Evolutionary conservation across 2,888 invertebrate species (phyloP), one percentile per base, ranked within the genome.

Genomic region (Leucophora obtusa): DNA sequence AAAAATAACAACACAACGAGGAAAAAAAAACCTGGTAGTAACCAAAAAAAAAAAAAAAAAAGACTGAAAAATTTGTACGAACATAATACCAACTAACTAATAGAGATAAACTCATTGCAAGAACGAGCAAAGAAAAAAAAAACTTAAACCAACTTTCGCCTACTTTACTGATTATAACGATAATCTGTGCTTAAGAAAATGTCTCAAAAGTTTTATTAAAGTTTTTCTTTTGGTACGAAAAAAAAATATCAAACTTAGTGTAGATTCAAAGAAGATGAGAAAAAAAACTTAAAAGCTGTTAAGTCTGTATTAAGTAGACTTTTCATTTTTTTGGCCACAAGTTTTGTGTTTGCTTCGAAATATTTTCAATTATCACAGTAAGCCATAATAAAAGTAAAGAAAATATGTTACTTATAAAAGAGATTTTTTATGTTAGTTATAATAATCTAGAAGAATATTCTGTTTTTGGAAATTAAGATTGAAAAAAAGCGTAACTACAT

Each of bases 151-250:
- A 80, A 80, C 80, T 80, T 80, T 80, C 80, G 75, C 80, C 80
- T 80, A 80, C 71, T 80, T 80, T 68, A 68, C 75, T 80, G 80
- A 76, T 80, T 80, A 76, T 80, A 80, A 81, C 81, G 81, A 81
- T 81, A 77, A 81, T 77, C 77, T 81, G 69, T 77, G 73, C 77
- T 81, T 77, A 77, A 81, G 76, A 77, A 73, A 77, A 77, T 81
- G 81, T 81, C 77, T 76, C 81, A 81, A 81, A 81, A 81, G 73
- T 81, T 81, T 77, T 77, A 73, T 73, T 73, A 74, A 81, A 73
- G 60, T 73, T 81, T 65, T 76, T 33, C 38, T 50, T 33, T 21
- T 38, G 21, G 38, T 56, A 17, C 10, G 33, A 17, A 18, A 10
- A 35, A 35, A 74, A 60, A 65, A 54, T 60, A 56, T 60, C 50